Evolutionary conservation across 2,113 vertebrate genomes (phyloP), one percentile per base, ranked within the genome.

Genomic region (Platichthys stellatus): DNA sequence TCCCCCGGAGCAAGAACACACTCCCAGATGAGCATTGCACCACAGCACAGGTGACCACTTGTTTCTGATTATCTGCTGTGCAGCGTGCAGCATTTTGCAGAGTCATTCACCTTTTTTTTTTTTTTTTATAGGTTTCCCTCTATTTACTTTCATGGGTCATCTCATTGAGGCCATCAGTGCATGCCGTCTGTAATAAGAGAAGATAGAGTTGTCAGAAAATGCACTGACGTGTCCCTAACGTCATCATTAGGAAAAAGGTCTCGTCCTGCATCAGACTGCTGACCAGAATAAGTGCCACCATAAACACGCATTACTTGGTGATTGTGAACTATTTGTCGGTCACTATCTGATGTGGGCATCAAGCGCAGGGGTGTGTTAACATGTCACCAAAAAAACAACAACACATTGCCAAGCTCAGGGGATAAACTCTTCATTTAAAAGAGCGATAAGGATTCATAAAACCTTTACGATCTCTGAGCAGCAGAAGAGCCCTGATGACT

Each of bases 381-480:
- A 23, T 85, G 70, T 43, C 47, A 12, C 15, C 62, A 81, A 26
- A 26, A 18, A 65, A 82, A 58, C 10, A 31, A 53, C 17, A 53
- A 81, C 66, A 71, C 65, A 63, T 28, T 1, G 1, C 21, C 18
- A 59, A 78, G 57, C 45, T 86, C 72, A 74, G 10, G 38, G 73
- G 74, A 80, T 83, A 67, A 68, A 81, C 57, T 58, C 10, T 14
- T 51, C 17, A 20, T 57, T 60, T 86, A 85, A 81, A 90, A 84
- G 62, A 64, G 63, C 53, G 82, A 84, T 82, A 87, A 82, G 18
- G 63, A 54, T 62, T 66, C 57, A 70, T 72, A 69, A 79, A 84
- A 71, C 13, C 23, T 45, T 63, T 58, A 49, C 24, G 43, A 60
- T 62, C 63, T 54, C 61, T 40, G 15, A 51, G 57, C 63, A 53